A percentile compares a stretch with the other conserved stretches of the same genome.
phyloP scores from a whole-genome alignment of 2,888 invertebrate species.

The Heteromyza rotundicornis region DNA sequence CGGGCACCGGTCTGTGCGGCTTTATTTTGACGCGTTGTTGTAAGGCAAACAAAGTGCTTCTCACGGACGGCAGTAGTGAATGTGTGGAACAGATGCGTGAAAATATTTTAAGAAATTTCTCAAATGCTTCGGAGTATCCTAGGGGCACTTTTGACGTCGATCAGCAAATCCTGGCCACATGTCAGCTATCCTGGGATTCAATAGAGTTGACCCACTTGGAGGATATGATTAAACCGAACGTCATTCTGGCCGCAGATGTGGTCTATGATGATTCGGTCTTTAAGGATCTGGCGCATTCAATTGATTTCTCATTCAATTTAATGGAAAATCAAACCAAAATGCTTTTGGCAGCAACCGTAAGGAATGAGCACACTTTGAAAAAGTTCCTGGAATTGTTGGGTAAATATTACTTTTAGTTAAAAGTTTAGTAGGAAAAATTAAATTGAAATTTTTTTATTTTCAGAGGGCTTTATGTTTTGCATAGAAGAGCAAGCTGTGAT shows the following conservation, averaged over 20 bases:
- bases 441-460: too few relatives aligned
- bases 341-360: slow-evolving; percentile 68
- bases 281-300: slow-evolving; percentile 60
- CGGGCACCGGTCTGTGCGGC: slow-evolving; percentile 78
- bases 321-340: slow-evolving; percentile 56
- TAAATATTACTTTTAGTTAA: slow-evolving; percentile 49
- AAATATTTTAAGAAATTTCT: slow-evolving; percentile 71
- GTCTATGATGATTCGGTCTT: slow-evolving; percentile 68
- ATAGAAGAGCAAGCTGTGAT: slow-evolving; percentile 27
- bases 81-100: slow-evolving; percentile 70
- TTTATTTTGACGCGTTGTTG: slow-evolving; percentile 70
- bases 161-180: slow-evolving; percentile 24
- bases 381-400: slow-evolving; percentile 67
- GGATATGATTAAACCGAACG: slow-evolving; percentile 56
- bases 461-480: slow-evolving; percentile 26
- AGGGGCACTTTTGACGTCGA: slow-evolving; percentile 13
- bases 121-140: slow-evolving; percentile 2
- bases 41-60: slow-evolving; percentile 64
- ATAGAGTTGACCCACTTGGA: slow-evolving; percentile 53
- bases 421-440: slow-evolving; percentile 11
- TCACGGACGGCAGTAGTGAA: slow-evolving; percentile 74
- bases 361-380: slow-evolving; percentile 70
- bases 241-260: slow-evolving; percentile 69
- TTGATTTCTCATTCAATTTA: slow-evolving; percentile 61
- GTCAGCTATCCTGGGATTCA: slow-evolving; percentile 64